phyloP scores from a whole-genome alignment of 2,113 vertebrate species.

The Mustela lutreola region DNA sequence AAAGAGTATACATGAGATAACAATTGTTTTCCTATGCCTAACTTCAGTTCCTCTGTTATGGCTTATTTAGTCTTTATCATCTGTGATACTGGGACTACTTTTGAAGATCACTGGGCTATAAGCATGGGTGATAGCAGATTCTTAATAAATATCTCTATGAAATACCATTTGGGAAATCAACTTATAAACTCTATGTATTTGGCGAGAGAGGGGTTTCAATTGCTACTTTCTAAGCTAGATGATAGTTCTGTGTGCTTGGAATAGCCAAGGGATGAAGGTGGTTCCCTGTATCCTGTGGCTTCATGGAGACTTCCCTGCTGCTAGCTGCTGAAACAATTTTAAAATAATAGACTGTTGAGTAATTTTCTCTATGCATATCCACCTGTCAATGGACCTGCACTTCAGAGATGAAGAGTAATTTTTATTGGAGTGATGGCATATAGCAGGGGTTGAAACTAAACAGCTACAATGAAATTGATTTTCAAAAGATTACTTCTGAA shows the following conservation, averaged over 20 bases:
- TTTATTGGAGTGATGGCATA: conserved; percentile 59
- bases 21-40: not conserved
- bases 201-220: conserved; percentile 45
- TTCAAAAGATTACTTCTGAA: conserved; percentile 67
- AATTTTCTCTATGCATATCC: conserved; percentile 61
- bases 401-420: conserved; percentile 69
- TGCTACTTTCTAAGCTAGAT: conserved; percentile 16
- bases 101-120: conserved; percentile 23
- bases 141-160: conserved; percentile 55
- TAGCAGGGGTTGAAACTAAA: conserved; percentile 62
- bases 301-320: conserved; percentile 52
- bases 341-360: conserved; percentile 69
- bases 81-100: not conserved
- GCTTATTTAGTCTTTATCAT: conserved; percentile 24
- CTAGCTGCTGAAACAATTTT: conserved; percentile 63
- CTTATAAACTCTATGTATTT: conserved; percentile 60
- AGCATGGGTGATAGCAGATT: conserved; percentile 35
- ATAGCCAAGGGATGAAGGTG: conserved; percentile 10
- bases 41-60: not conserved
- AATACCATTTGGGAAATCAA: conserved; percentile 56
- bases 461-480: conserved; percentile 74
- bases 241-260: conserved; percentile 49
- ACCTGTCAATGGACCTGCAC: conserved; percentile 50
- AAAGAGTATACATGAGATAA: conserved; percentile 26
- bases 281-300: conserved; percentile 56